Evolutionary conservation across 2,888 invertebrate species (phyloP), one percentile per base, ranked within the genome.

Genomic region (Helobdella robusta): DNA sequence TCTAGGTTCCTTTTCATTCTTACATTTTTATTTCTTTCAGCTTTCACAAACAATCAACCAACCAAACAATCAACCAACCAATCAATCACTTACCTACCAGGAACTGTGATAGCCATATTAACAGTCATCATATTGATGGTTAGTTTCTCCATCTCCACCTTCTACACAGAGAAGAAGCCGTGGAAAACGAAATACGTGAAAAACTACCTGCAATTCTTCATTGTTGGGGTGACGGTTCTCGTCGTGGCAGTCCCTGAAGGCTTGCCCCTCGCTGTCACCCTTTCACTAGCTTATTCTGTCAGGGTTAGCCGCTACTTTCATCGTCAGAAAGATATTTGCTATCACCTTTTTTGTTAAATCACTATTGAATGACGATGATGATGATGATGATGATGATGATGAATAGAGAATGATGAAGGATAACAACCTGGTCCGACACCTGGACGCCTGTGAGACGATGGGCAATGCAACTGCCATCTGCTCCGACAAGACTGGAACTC

Each of bases 381-480:
- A n/a, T n/a, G n/a, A n/a, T n/a, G n/a, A n/a, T n/a, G n/a, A n/a
- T n/a, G n/a, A n/a, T n/a, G n/a, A n/a, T n/a, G n/a, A n/a, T 50
- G 20, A 6, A 1, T 71, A 80, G 81, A 94, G 97, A 94, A 98
- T 98, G 97, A 98, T 98, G 97, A 89, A 91, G 83, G 97, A 99
- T 83, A 98, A 98, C 85, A 98, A 98, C 82, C 83, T 98, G 80
- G 98, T 99, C 64, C 86, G 98, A 64, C 98, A 99, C 83, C 84
- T 98, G 82, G 98, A 99, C 83, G 98, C 98, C 20, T 99, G 98
- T 82, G 98, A 98, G 83, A 99, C 98, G 0, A 99, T 98, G 98
- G 98, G 98, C 75, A 99, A 99, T 83, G 98, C 98, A 63, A 99
- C 98, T 71, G 91, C 95, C 74, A 99, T 98, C 82, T 98, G 98